phyloP scores from a whole-genome alignment of 2,113 vertebrate genomes.

The Trinectes maculatus region DNA sequence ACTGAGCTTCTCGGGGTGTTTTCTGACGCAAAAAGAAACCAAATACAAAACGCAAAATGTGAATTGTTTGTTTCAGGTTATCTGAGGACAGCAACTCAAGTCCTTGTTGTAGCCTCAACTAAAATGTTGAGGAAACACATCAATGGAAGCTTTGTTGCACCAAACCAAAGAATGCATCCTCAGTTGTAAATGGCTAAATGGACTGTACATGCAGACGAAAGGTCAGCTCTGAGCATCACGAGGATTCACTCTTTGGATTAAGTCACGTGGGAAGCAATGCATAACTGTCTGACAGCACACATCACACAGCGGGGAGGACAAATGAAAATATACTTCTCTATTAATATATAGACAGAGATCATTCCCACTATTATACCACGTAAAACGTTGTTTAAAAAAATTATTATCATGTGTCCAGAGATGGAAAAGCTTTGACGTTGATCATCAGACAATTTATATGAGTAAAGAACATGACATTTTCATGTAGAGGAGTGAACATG shows the following conservation, averaged over 20 bases:
- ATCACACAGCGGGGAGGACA: background rate
- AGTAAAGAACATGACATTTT: slow-evolving; percentile 1
- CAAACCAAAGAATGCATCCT: slow-evolving; percentile 48
- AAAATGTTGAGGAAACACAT: slow-evolving; percentile 40
- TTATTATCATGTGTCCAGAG: background rate
- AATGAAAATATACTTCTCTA: background rate
- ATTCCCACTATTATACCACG: no score
- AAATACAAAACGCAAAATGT: slow-evolving; percentile 31
- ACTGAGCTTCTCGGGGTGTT: background rate
- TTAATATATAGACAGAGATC: background rate
- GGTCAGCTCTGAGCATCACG: slow-evolving; percentile 6
- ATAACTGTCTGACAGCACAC: background rate
- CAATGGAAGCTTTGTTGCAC: slow-evolving; percentile 65
- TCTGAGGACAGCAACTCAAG: slow-evolving; percentile 22
- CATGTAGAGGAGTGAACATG: background rate
- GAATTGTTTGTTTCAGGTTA: slow-evolving; percentile 24
- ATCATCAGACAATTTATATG: background rate
- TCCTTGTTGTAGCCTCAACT: slow-evolving; percentile 31
- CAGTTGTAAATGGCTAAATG: slow-evolving; percentile 45
- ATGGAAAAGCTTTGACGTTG: slow-evolving; percentile 10
- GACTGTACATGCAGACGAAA: slow-evolving; percentile 36
- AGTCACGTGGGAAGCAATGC: background rate
- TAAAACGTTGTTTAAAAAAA: no score
- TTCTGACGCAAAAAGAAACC: background rate
- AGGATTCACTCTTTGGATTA: slow-evolving; percentile 10